A percentile compares a stretch with the other conserved stretches of the same genome.
Conservation (phyloP, 2,888 invertebrate species). For the Thecocarcelia acutangulata region DNA sequence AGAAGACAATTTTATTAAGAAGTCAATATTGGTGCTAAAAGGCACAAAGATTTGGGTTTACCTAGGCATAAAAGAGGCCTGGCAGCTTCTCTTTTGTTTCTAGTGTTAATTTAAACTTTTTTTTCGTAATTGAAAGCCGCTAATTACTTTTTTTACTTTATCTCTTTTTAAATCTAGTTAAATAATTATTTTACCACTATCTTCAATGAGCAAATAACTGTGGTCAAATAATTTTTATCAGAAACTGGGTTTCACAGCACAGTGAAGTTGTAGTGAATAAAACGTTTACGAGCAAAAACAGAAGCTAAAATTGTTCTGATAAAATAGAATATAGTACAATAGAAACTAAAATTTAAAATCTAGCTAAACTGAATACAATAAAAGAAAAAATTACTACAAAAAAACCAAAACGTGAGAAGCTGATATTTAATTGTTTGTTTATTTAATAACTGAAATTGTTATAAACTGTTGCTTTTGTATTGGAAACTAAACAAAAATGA, state of each 20-base stretch:
- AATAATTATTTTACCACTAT: not conserved
- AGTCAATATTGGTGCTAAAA: too few relatives aligned
- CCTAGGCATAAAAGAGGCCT: too few relatives aligned
- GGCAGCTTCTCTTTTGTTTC: too few relatives aligned
- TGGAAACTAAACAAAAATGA: not conserved
- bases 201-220: slow-evolving; percentile 38
- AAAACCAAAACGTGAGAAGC: slow-evolving; percentile 27
- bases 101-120: too few relatives aligned
- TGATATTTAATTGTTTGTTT: slow-evolving; percentile 8
- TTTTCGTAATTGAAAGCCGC: too few relatives aligned
- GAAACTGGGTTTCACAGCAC: slow-evolving; percentile 16
- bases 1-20: too few relatives aligned
- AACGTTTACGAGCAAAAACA: slow-evolving; percentile 20
- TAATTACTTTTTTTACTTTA: too few relatives aligned
- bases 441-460: slow-evolving; percentile 34
- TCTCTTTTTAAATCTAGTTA: too few relatives aligned
- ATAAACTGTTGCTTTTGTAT: slow-evolving; percentile 41
- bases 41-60: too few relatives aligned
- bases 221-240: slow-evolving; percentile 20
- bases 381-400: not conserved
- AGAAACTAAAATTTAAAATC: not conserved
- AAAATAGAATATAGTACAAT: slow-evolving; percentile 22
- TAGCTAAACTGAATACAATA: not conserved
- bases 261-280: not conserved
- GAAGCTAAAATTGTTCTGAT: slow-evolving; percentile 53